Conservation (phyloP, 2,797 vertebrate genomes). For the Thalassophryne amazonica region DNA sequence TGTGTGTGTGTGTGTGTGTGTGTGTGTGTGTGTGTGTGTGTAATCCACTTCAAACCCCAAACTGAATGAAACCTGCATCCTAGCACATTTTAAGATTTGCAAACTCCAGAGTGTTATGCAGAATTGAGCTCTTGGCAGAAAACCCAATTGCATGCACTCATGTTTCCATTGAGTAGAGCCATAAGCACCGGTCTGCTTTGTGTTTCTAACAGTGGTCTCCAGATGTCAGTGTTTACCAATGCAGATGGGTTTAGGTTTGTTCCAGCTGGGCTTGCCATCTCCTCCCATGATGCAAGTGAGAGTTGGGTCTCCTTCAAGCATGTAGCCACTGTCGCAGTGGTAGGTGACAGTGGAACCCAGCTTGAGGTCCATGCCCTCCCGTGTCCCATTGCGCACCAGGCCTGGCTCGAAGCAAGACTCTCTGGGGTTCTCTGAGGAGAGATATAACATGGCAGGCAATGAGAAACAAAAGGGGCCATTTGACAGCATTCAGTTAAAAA, state of each 20-base stretch:
- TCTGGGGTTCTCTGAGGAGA: slow-evolving; percentile 89
- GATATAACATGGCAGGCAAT: slow-evolving; percentile 59
- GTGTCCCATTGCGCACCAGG: slow-evolving; percentile 87
- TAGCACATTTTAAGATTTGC: slow-evolving; percentile 14
- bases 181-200: slow-evolving; percentile 29
- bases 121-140: slow-evolving; percentile 8
- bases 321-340: slow-evolving; percentile 94
- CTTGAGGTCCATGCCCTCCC: slow-evolving; percentile 89
- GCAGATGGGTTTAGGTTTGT: slow-evolving; percentile 90
- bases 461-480: slow-evolving; percentile 27
- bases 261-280: slow-evolving; percentile 94
- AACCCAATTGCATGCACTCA: slow-evolving; percentile 3
- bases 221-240: slow-evolving; percentile 84
- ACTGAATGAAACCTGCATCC: slow-evolving; percentile 31
- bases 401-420: slow-evolving; percentile 98
- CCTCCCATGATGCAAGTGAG: slow-evolving; percentile 92
- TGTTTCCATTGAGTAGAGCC: slow-evolving; percentile 43
- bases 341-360: slow-evolving; percentile 91
- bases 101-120: slow-evolving; percentile 19
- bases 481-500: slow-evolving; percentile 25
- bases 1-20: slow-evolving; percentile 1
- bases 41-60: slow-evolving; percentile 11
- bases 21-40: slow-evolving; percentile 11
- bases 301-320: slow-evolving; percentile 86
- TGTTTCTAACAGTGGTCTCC: slow-evolving; percentile 47